Base-by-base conservation (phyloP, 2,888 invertebrate genomes). In the Hybos culiciformis region DNA sequence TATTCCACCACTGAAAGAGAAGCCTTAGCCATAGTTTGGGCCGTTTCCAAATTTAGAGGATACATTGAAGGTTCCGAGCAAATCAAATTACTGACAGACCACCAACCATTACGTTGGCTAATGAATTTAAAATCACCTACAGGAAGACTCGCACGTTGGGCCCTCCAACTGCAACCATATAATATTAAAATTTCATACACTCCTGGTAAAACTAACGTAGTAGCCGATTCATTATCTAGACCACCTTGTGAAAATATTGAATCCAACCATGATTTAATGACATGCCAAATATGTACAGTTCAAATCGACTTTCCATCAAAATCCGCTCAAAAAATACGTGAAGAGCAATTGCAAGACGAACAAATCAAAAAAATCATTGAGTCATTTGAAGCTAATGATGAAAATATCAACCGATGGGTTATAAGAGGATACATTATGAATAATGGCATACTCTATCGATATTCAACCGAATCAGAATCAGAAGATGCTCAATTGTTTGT, bases 1-100 rank as follows among this genome's bases (percentile, higher is more conserved):
- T 68, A 67, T 34, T 50, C 58, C 0, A 60, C 61, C 0, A 65
- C 61, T 0, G 67, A 69, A 46, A 53, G 61, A 11, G 69, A 70
- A 50, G 57, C 55, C 0, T 44, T 62, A 1, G 63, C 49, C 4
- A 45, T 48, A n/a, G 40, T 45, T 1, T 50, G 45, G 4, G 62
- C 46, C 15, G 41, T 45, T 8, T 18, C 36, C 6, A 46, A 47
- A 29, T 50, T 44, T 32, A 26, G 39, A 19, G 45, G 42, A 2
- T 46, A 42, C 23, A 42, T 47, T 4, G 39, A 46, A 40, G 39
- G 34, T 23, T 17, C 38, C 6, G 38, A 44, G 32, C n/a, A n/a
- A n/a, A 4, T 44, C 2, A 41, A 21, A 4, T 29, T 44, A 1
- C 17, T 38, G 12, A 44, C 44, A 2, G 46, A 46, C 18, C 44